These are phyloP conservation scores for Coryphaenoides rupestris DNA, from an alignment of 2,113 vertebrate genomes.

Conservation along the genomic window DNA sequence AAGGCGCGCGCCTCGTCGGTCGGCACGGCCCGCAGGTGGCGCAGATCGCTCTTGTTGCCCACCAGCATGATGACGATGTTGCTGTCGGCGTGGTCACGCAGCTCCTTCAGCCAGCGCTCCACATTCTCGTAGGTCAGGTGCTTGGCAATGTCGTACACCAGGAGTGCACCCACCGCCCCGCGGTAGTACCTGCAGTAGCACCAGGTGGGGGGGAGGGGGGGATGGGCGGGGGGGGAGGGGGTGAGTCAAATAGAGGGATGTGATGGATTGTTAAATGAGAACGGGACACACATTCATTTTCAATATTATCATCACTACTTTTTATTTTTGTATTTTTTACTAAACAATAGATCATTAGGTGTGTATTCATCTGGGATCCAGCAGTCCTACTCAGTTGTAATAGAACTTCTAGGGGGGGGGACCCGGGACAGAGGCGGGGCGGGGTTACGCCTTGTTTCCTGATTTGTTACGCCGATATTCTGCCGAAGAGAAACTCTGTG, in stretches of 20 bases:
- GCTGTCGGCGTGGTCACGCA: constrained; percentile 94
- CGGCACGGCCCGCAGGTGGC: constrained; percentile 94
- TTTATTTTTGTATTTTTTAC: neutral
- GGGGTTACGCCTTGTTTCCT: too few relatives aligned
- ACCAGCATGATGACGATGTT: constrained; percentile 99
- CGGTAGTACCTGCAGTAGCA: constrained; percentile 85
- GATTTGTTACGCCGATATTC: too few relatives aligned
- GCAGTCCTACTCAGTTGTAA: too few relatives aligned
- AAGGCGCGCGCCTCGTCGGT: constrained; percentile 95
- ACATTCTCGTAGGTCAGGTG: constrained; percentile 97
- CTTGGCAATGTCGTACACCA: constrained; percentile 98
- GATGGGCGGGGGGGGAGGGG: neutral
- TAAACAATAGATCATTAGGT: too few relatives aligned
- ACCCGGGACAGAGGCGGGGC: too few relatives aligned
- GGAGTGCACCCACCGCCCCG: constrained; percentile 90
- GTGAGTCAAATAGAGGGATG: neutral
- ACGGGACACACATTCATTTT: neutral
- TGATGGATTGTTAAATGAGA: too few relatives aligned
- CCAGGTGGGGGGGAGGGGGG: neutral
- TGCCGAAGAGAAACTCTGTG: too few relatives aligned
- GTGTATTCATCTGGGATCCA: too few relatives aligned
- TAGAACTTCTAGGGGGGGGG: too few relatives aligned
- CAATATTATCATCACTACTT: neutral
- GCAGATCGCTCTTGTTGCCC: constrained; percentile 97
- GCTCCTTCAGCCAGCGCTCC: constrained; percentile 97